Base-by-base conservation (phyloP, 2,113 vertebrate genomes). In the Riparia riparia region DNA sequence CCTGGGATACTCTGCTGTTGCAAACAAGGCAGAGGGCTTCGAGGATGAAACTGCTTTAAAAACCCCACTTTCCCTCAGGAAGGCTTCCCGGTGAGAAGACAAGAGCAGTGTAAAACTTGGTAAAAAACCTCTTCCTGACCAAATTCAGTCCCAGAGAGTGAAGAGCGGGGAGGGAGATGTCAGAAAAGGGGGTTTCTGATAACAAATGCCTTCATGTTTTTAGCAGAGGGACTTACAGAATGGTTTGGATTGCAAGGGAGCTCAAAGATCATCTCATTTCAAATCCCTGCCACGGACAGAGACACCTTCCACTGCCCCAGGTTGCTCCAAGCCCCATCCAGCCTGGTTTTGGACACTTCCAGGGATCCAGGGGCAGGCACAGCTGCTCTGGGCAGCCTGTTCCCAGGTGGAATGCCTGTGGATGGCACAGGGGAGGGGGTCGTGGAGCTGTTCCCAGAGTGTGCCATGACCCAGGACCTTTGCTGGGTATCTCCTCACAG, bases 1-100 rank as follows among this genome's bases (percentile, higher is more conserved):
- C 26, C 49, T 34, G 29, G 79, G 51, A 8, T 7, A 34, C 0
- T 0, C 17, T 15, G 42, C 31, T 80, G 19, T 0, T 76, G 71
- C 19, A 63, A 63, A 66, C 5, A 15, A 68, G 70, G 82, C 42
- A 79, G 65, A 71, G 78, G 42, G 17, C 47, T 22, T 2, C 6
- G 31, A 64, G n/a, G 45, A 29, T 16, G 12, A 22, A 17, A 17
- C 53, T 42, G 34, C 39, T 49, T 51, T 50, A n/a, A 69, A 32
- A 71, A 31, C 9, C 10, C 13, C 0, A 2, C 29, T 37, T 50
- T 26, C 17, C 25, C 49, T 64, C 32, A 45, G 34, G 51, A 92
- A 71, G 34, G 20, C 15, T 68, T 71, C 31, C 28, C 42, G 42
- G 6, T 3, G 19, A 58, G 68, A 53, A 57, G 31, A 29, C 10